phyloP scores from a whole-genome alignment of 2,888 invertebrate genomes.

The Dasypolia templi region DNA sequence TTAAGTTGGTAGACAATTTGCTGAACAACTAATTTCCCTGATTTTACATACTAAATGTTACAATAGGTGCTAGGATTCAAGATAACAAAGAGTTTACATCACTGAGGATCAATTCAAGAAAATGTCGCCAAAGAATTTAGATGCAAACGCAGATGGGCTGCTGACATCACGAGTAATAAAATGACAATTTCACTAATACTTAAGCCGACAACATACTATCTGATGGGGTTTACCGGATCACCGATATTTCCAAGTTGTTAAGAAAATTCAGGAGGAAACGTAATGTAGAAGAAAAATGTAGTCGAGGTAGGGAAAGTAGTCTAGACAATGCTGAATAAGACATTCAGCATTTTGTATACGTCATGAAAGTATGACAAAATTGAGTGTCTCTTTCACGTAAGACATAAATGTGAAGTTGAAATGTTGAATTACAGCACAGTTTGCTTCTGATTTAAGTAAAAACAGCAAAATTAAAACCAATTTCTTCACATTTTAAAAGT shows the following conservation, averaged over 20 bases:
- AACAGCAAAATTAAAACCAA: background rate
- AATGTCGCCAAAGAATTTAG: conserved; percentile 21
- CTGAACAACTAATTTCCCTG: background rate
- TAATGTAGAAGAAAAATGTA: background rate
- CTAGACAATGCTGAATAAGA: background rate
- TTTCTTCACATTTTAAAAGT: background rate
- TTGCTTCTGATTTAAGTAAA: background rate
- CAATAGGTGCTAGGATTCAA: background rate
- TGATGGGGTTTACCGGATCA: conserved; percentile 17
- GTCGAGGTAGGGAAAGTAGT: background rate
- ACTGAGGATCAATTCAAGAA: conserved; percentile 15
- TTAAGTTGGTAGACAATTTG: background rate
- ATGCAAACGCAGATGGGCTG: conserved; percentile 31
- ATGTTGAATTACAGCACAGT: background rate
- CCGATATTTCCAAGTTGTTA: conserved; percentile 2
- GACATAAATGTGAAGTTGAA: background rate
- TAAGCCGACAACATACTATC: conserved; percentile 51
- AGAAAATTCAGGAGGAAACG: conserved; percentile 9
- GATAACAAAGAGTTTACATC: background rate
- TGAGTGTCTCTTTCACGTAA: background rate
- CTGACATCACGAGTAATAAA: conserved; percentile 45
- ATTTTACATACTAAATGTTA: background rate
- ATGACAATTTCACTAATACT: conserved; percentile 58
- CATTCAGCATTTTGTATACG: no score
- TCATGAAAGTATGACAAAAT: no score